These are phyloP conservation scores for Taeniopygia guttata DNA, from an alignment of 2,797 vertebrate genomes.

Conservation along the genomic window DNA sequence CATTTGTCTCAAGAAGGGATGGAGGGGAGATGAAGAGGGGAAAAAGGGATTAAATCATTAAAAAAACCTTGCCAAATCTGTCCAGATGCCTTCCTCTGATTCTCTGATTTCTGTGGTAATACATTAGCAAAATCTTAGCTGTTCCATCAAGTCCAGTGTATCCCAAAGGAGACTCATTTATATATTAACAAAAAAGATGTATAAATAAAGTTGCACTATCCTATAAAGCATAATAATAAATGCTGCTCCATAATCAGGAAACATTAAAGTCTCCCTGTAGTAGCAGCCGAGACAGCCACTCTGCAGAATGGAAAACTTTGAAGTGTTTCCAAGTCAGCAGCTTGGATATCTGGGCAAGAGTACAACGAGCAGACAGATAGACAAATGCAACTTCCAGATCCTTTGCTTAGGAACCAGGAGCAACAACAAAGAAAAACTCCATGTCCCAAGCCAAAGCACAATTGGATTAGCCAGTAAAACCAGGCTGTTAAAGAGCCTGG, in stretches of 20 bases:
- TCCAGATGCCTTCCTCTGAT: constrained; percentile 34
- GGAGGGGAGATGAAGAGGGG: not conserved
- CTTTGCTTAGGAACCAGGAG: constrained; percentile 18
- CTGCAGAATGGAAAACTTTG: constrained; percentile 31
- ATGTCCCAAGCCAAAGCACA: constrained; percentile 23
- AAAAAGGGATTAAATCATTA: not conserved
- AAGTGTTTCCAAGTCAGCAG: constrained; percentile 50
- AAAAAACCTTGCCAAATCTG: not conserved
- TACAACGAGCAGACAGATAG: constrained; percentile 34
- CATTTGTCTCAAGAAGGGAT: constrained; percentile 1
- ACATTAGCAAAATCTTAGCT: not conserved
- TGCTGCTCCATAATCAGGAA: not conserved
- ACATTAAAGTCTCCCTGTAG: not conserved
- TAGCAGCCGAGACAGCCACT: constrained; percentile 4
- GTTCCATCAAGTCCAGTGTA: not conserved
- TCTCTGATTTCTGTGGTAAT: not conserved
- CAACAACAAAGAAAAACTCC: not conserved
- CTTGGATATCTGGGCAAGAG: constrained; percentile 35
- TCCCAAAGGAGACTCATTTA: not conserved
- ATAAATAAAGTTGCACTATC: not conserved
- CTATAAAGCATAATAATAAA: not conserved
- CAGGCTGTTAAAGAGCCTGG: not conserved
- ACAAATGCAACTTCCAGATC: constrained; percentile 31
- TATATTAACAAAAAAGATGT: not conserved
- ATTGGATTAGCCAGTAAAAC: constrained; percentile 23